Base-by-base conservation (phyloP, 2,888 invertebrate species). In the Opisthograptis luteolata region DNA sequence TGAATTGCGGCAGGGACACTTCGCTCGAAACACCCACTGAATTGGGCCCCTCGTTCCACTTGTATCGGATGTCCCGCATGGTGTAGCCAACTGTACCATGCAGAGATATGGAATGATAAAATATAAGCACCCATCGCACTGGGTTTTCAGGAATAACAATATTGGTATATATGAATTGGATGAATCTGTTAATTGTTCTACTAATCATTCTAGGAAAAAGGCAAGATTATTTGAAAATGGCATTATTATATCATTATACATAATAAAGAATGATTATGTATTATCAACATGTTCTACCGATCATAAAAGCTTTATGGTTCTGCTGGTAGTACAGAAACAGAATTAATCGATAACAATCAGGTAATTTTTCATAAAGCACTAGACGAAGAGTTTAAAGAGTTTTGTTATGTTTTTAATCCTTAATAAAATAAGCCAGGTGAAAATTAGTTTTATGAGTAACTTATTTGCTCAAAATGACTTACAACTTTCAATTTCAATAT, bases 401-500 rank as follows among this genome's bases (percentile, higher is more conserved):
- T 20, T 36, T 13, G n/a, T 22, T 30, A 17, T 19, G 10, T 20
- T 40, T n/a, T 28, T 19, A 10, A 32, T 32, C 10, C 19, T 19
- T 2, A 32, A 19, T 17, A 32, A 17, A 19, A 30, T 42, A 65
- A 64, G 58, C 61, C 30, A 64, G 36, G 57, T 42, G 24, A 51
- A 49, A 17, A 40, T 19, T 28, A n/a, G 5, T 22, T 17, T 14
- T 19, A 24, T 19, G 27, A 25, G 10, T 32, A n/a, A 2, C 0
- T 17, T 32, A 43, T 10, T 36, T 45, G 10, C 1, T 27, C 13
- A 49, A 53, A 39, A 36, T 5, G 56, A 97, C 98, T 97, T 94
- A 98, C 98, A 98, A 92, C 98, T 98, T 93, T 98, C 98, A 70
- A 98, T 97, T 92, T 97, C 97, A 82, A 98, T 96, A 83, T 96